Evolutionary conservation across 2,113 vertebrate genomes (phyloP).

Genomic region (Eptesicus fuscus): DNA sequence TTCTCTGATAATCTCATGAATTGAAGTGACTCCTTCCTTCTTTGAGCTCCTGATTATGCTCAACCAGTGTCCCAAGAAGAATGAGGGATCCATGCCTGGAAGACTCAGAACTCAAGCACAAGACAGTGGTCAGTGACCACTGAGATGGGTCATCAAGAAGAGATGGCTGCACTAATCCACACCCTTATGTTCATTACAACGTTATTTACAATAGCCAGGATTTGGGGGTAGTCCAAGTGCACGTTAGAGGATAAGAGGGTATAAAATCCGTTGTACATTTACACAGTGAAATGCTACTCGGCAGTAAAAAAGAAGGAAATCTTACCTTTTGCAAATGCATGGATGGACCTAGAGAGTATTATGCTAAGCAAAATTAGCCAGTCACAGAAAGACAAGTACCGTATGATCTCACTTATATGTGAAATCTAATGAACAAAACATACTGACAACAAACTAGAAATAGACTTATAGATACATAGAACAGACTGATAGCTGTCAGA

Average conservation of each 20-base stretch:
- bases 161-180: not conserved
- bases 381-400: not conserved
- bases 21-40: not conserved
- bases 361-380: not conserved
- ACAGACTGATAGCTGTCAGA: not conserved
- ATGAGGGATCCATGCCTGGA: not conserved
- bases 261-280: not conserved
- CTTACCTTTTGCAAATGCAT: not conserved
- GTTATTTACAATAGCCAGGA: not conserved
- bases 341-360: not conserved
- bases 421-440: not conserved
- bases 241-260: not conserved
- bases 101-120: not conserved
- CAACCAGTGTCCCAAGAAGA: not conserved
- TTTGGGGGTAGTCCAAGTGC: not conserved
- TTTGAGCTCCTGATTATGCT: not conserved
- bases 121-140: not conserved
- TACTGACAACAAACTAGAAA: not conserved
- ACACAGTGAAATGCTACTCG: not conserved
- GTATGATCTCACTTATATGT: not conserved
- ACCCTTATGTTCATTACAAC: not conserved
- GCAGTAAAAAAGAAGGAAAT: not conserved
- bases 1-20: not conserved
- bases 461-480: not conserved
- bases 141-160: not conserved